Base-by-base conservation (phyloP, 2,797 vertebrate genomes). In the Lophotriccus pileatus region DNA sequence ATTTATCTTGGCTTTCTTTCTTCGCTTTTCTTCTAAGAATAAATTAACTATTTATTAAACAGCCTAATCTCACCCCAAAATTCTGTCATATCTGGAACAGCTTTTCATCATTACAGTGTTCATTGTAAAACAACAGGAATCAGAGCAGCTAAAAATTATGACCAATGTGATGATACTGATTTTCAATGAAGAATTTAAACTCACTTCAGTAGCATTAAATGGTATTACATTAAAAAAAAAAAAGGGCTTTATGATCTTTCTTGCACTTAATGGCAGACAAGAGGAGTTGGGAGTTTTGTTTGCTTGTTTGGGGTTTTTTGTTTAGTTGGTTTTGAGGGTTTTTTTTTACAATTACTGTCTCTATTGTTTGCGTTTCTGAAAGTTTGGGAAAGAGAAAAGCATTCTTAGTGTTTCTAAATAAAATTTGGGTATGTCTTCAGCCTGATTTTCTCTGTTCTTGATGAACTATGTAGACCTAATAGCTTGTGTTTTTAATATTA, bases 221-320 rank as follows among this genome's bases (percentile, higher is more conserved):
- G 14, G 4, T 46, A 21, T 16, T 67, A 6, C 4, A 39, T 60
- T 56, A n/a, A 3, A 49, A 74, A 62, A 60, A 14, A 27, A 28
- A 36, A 36, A 4, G 17, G 1, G 4, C 3, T 39, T 32, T 47
- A 7, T 49, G 4, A 14, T 47, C 3, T 70, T 90, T 74, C 13
- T 86, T 22, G 4, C 12, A n/a, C 28, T 13, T 37, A 52, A 47
- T 23, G 60, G 10, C 16, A 79, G 20, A 32, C 2, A 58, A 37
- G 12, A 25, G 2, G 7, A 32, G 0, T 12, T 52, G 15, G 16
- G 49, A 13, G 28, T 16, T 62, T 39, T 20, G 2, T 3, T 39
- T 49, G 1, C 4, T 17, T 39, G 10, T 50, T 28, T 50, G 0
- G 3, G 12, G 2, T 10, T 32, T n/a, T 25, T 44, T n/a, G n/a